Evolutionary conservation across 2,888 invertebrate genomes (phyloP), one percentile per base, ranked within the genome.

Genomic region (Isotomurus palustris): DNA sequence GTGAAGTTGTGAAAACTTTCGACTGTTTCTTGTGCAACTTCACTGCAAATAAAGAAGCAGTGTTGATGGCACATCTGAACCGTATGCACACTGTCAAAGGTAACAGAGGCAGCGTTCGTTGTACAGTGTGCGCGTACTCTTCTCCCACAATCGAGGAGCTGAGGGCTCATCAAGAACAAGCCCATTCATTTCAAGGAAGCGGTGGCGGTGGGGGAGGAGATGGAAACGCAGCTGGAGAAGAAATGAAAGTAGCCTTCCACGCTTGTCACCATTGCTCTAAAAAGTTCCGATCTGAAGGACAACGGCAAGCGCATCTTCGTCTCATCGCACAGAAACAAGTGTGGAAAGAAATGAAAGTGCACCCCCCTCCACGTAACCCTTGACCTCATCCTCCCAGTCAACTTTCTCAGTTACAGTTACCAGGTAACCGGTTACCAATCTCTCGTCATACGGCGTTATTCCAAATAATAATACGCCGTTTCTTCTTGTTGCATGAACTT

Each of bases 41-140:
- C 17, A 47, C 47, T 5, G n/a, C 28, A n/a, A 12, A n/a, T 4
- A 24, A 21, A 19, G 47, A 47, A 21, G 14, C 27, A 17, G 47
- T 47, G 3, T 25, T 47, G 24, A 47, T 27, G 5, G 28, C 25
- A 27, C 47, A 47, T 28, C 25, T 47, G 47, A 28, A n/a, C 3
- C 25, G 47, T n/a, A 47, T 47, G 47, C 47, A 47, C 29, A 47
- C 47, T 3, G 47, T 47, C 12, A 47, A 47, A 27, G 47, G 47
- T 3, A 47, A 47, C 17, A 27, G 47, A 8, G 47, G 47, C 8
- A 47, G 28, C 17, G 47, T 47, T 4, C 19, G 24, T n/a, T 47
- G 47, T 17, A 47, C 47, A 5, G 28, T 47, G 3, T 47, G 47
- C 25, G 47, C 28, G n/a, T 47, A 47, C 25, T 25, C 47, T 10